A percentile compares a stretch with the other conserved stretches of the same genome.
phyloP scores from a whole-genome alignment of 2,797 vertebrate species.

The Enoplosus armatus region DNA sequence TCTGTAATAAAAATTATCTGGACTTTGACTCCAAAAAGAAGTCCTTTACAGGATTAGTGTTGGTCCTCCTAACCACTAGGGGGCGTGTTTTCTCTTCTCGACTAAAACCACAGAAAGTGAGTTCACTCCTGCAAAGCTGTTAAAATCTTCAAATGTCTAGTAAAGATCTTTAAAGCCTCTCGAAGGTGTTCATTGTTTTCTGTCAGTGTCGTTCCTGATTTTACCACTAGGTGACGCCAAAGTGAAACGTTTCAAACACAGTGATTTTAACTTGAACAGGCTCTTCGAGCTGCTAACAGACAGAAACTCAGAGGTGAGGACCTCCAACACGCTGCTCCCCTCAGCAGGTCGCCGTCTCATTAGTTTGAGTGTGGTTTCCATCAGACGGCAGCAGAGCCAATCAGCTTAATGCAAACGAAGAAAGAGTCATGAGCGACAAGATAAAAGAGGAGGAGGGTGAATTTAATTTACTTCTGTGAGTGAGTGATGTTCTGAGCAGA shows the following conservation, averaged over 20 bases:
- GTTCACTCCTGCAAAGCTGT: too few species aligned
- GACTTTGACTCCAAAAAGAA: too few species aligned
- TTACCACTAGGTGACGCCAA: neutral
- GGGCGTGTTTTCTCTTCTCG: too few species aligned
- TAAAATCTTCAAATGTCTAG: neutral
- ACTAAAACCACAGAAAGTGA: too few species aligned
- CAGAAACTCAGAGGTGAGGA: neutral
- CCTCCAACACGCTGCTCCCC: neutral
- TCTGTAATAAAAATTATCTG: too few species aligned
- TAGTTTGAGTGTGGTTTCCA: slow-evolving; percentile 10
- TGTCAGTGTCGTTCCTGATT: neutral
- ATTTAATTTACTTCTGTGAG: neutral
- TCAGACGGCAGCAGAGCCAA: slow-evolving; percentile 17
- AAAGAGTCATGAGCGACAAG: neutral
- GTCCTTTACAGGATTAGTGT: too few species aligned
- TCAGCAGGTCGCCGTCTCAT: neutral
- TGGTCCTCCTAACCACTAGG: too few species aligned
- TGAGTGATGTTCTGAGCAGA: neutral
- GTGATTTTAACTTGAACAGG: too few species aligned
- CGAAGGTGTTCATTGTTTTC: too few species aligned
- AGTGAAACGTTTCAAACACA: neutral
- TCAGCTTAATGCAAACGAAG: slow-evolving; percentile 27
- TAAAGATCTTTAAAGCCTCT: too few species aligned
- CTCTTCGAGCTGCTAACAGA: neutral
- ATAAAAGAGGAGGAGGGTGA: neutral